Percentiles rank a stretch among this genome's conserved stretches.
These are phyloP conservation scores for Arizona elegans DNA, from an alignment of 2,113 vertebrate genomes.

Conservation along the genomic window DNA sequence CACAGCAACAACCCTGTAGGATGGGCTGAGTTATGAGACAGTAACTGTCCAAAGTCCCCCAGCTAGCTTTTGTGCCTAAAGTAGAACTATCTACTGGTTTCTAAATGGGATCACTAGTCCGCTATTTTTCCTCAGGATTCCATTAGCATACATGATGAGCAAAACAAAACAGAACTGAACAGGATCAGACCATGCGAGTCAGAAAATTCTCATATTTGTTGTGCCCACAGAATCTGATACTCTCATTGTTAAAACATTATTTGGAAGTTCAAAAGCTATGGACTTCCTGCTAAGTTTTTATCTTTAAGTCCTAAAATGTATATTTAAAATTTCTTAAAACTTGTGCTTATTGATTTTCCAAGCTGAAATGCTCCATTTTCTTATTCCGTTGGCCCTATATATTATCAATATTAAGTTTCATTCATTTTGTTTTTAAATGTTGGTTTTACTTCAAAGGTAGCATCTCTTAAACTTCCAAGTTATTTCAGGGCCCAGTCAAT, in stretches of 20 bases:
- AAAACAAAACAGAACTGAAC: background rate
- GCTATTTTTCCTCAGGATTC: background rate
- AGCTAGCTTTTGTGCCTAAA: background rate
- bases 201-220: background rate
- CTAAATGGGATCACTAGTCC: background rate
- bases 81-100: background rate
- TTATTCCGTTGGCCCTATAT: background rate
- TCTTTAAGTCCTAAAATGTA: background rate
- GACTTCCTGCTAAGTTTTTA: background rate
- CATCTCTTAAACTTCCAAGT: background rate
- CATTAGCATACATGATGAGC: background rate
- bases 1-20: background rate
- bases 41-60: background rate
- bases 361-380: background rate
- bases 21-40: background rate
- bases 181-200: background rate
- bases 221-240: background rate
- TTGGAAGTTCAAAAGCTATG: background rate
- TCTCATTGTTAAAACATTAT: background rate
- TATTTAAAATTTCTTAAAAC: background rate
- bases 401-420: background rate
- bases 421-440: background rate
- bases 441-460: background rate
- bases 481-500: background rate
- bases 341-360: background rate